Evolutionary conservation across 2,888 invertebrate genomes (phyloP), one percentile per base, ranked within the genome.

Genomic region (Tineola bisselliella): DNA sequence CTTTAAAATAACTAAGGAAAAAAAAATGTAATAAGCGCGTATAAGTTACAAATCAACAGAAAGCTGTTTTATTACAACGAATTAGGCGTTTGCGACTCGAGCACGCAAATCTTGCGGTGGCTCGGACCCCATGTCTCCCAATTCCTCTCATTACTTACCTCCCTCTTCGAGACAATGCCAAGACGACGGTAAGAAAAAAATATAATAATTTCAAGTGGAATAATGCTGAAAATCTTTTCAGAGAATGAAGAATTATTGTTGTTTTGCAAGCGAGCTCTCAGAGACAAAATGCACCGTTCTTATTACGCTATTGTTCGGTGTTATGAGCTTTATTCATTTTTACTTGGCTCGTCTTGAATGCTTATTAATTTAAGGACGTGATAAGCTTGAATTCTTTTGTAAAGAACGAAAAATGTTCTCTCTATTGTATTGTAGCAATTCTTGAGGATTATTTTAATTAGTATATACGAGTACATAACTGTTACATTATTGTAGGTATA

Each of bases 161-260:
- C 78, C 77, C 77, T 78, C 71, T 73, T 77, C 81, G 84, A 86
- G 87, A 87, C 88, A 87, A 88, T 87, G 75, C 86, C 77, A 86
- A 84, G 84, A 87, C 79, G 79, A 82, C 76, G 81, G 81, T 81
- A 80, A 79, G 82, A 84, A 84, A 84, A 84, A 82, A 79, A 70
- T 75, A 84, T 83, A 84, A 86, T 84, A 87, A 87, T 84, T 84
- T 87, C 86, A 87, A 87, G 87, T 87, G 86, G 87, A 86, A 84
- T 84, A 86, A 83, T 81, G 84, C 84, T 86, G 84, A 84, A 84
- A 86, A 84, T 84, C 87, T 86, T 87, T 87, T 87, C 86, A 87
- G 76, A 76, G 80, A 77, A 83, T 83, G 69, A 71, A 70, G 83
- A 87, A 86, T 84, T 86, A 87, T 87, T 87, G 87, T 87, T 87